phyloP scores from a whole-genome alignment of 2,888 invertebrate genomes.

The Sipunculus nudus region DNA sequence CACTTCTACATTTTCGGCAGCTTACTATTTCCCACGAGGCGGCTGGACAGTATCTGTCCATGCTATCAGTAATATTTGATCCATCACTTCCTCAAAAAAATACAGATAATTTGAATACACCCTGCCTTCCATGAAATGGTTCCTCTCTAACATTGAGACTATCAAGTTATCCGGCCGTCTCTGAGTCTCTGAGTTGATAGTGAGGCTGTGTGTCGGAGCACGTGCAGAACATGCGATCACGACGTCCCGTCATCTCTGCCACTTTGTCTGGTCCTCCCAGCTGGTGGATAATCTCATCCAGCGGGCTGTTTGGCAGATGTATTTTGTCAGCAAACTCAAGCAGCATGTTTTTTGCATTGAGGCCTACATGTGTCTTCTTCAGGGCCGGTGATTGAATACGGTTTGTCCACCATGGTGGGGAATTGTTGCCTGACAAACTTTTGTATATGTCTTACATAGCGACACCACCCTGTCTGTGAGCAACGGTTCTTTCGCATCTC shows the following conservation, averaged over 20 bases:
- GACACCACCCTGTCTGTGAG: slow-evolving; percentile 53
- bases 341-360: slow-evolving; percentile 55
- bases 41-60: too few species aligned
- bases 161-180: slow-evolving; percentile 48
- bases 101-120: too few species aligned
- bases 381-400: too few species aligned
- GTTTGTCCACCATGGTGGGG: too few species aligned
- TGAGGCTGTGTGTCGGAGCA: slow-evolving; percentile 41
- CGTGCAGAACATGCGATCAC: slow-evolving; percentile 52
- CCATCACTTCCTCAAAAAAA: too few species aligned
- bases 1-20: too few species aligned
- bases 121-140: slow-evolving; percentile 61
- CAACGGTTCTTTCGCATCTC: slow-evolving; percentile 47
- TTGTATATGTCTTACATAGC: slow-evolving; percentile 56
- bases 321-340: slow-evolving; percentile 54
- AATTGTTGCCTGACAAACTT: slow-evolving; percentile 55
- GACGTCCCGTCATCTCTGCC: slow-evolving; percentile 64
- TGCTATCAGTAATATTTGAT: too few species aligned
- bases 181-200: slow-evolving; percentile 53
- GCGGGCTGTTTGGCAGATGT: slow-evolving; percentile 55
- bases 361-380: slow-evolving; percentile 24
- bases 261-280: slow-evolving; percentile 60
- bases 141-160: slow-evolving; percentile 64
- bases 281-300: slow-evolving; percentile 62
- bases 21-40: too few species aligned